Percentiles rank a stretch among this genome's conserved stretches.
These are phyloP conservation scores for Drosophila sulfurigaster DNA, from an alignment of 1,140 invertebrate species.

Conservation along the genomic window DNA sequence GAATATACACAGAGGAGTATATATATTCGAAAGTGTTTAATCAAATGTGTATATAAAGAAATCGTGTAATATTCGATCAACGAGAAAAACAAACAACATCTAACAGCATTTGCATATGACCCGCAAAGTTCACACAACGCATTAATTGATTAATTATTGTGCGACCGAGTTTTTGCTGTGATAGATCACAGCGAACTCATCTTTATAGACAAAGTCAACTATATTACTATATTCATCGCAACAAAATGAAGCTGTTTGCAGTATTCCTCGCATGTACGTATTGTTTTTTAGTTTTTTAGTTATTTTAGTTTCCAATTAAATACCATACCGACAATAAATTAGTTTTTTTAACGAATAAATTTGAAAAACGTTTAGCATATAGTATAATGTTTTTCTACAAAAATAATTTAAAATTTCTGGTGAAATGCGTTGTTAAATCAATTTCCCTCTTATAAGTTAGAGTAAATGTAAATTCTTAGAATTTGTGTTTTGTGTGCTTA, in stretches of 20 bases:
- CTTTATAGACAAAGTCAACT: slow-evolving; percentile 8
- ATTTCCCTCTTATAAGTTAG: slow-evolving; percentile 2
- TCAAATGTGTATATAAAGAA: slow-evolving; percentile 42
- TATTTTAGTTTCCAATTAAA: not conserved
- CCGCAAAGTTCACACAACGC: slow-evolving; percentile 62
- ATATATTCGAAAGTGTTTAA: slow-evolving; percentile 22
- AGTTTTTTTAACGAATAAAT: too few relatives aligned
- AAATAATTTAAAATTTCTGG: not conserved
- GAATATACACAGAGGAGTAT: slow-evolving; percentile 26
- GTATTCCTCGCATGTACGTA: slow-evolving; percentile 77
- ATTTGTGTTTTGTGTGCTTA: slow-evolving; percentile 1
- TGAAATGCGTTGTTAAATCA: not conserved
- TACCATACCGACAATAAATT: too few relatives aligned
- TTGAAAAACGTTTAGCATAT: too few relatives aligned
- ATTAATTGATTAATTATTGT: slow-evolving; percentile 47
- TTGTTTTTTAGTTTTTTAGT: not conserved
- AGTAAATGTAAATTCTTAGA: slow-evolving; percentile 18
- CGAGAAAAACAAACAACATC: slow-evolving; percentile 45
- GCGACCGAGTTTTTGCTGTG: slow-evolving; percentile 39
- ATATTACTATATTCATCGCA: slow-evolving; percentile 25
- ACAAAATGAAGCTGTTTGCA: slow-evolving; percentile 78
- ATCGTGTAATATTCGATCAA: slow-evolving; percentile 67
- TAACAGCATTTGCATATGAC: slow-evolving; percentile 60
- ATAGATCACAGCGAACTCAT: slow-evolving; percentile 25
- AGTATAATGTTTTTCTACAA: too few relatives aligned